Evolutionary conservation across 2,888 invertebrate species (phyloP).

Genomic region (Drosophila mimica): DNA sequence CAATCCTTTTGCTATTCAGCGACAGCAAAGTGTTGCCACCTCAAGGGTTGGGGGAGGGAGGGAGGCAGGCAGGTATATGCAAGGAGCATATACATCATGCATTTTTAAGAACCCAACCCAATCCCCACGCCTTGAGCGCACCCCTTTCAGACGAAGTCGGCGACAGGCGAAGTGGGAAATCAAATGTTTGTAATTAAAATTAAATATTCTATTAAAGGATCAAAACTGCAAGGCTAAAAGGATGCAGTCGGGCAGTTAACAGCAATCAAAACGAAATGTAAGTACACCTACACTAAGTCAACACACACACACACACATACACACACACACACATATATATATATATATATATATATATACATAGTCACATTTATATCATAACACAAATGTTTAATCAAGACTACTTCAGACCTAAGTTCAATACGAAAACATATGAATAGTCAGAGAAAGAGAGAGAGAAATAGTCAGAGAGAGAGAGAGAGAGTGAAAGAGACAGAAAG

Average conservation of each 20-base stretch:
- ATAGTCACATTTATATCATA: slow-evolving; percentile 64
- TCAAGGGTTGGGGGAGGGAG: not conserved
- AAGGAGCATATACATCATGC: slow-evolving; percentile 58
- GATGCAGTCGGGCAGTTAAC: slow-evolving; percentile 73
- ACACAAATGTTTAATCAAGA: slow-evolving; percentile 75
- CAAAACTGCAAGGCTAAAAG: slow-evolving; percentile 78
- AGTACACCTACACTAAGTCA: slow-evolving; percentile 43
- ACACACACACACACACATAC: not conserved
- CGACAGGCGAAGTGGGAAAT: slow-evolving; percentile 75
- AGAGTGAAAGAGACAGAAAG: not conserved
- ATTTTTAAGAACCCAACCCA: slow-evolving; percentile 65
- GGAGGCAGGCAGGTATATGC: not conserved
- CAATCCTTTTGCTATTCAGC: slow-evolving; percentile 70
- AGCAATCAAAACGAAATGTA: slow-evolving; percentile 75
- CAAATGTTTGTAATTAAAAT: slow-evolving; percentile 81
- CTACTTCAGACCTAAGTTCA: not conserved
- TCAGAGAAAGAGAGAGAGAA: not conserved
- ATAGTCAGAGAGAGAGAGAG: not conserved
- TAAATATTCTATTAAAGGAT: slow-evolving; percentile 81
- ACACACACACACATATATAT: not conserved
- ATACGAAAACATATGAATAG: not conserved
- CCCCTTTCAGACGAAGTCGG: slow-evolving; percentile 6
- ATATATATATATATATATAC: not conserved
- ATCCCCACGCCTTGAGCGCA: slow-evolving; percentile 1
- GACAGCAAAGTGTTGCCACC: slow-evolving; percentile 8